phyloP scores from a whole-genome alignment of 1,140 invertebrate species.

The Polypedilum vanderplanki region DNA sequence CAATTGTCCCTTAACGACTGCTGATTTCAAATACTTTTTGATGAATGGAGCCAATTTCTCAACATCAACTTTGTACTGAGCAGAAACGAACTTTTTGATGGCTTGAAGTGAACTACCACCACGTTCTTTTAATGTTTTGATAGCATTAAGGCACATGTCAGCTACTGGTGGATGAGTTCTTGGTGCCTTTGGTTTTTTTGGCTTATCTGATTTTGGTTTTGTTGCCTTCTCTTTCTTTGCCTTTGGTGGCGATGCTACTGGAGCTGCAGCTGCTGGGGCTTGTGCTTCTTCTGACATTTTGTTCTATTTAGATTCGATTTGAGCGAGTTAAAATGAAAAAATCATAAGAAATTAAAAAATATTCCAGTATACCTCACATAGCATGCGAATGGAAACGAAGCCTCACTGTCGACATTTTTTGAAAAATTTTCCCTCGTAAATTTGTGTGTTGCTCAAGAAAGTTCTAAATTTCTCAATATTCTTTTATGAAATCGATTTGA shows the following conservation, averaged over 20 bases:
- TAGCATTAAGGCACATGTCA: too few species aligned
- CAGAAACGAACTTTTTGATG: constrained; percentile 57
- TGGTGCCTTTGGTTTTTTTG: too few species aligned
- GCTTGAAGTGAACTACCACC: constrained; percentile 54
- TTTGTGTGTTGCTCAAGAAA: too few species aligned
- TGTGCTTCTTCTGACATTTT: constrained; percentile 30
- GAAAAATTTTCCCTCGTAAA: too few species aligned
- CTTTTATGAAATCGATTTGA: too few species aligned
- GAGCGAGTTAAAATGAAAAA: background rate
- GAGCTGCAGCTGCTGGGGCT: constrained; percentile 29
- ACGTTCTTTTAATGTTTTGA: constrained; percentile 52
- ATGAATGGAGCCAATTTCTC: constrained; percentile 55
- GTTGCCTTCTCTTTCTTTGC: too few species aligned
- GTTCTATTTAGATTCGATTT: background rate
- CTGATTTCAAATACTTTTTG: constrained; percentile 52
- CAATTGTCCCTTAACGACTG: constrained; percentile 50
- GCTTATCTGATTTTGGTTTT: too few species aligned
- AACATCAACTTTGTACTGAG: constrained; percentile 52
- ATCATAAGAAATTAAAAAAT: background rate
- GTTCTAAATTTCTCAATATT: too few species aligned
- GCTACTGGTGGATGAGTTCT: too few species aligned
- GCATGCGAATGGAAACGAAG: background rate
- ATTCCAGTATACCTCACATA: background rate
- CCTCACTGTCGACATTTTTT: background rate
- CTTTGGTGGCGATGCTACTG: constrained; percentile 20